Evolutionary conservation across 2,797 vertebrate genomes (phyloP).

Genomic region (Lithobates sylvaticus): DNA sequence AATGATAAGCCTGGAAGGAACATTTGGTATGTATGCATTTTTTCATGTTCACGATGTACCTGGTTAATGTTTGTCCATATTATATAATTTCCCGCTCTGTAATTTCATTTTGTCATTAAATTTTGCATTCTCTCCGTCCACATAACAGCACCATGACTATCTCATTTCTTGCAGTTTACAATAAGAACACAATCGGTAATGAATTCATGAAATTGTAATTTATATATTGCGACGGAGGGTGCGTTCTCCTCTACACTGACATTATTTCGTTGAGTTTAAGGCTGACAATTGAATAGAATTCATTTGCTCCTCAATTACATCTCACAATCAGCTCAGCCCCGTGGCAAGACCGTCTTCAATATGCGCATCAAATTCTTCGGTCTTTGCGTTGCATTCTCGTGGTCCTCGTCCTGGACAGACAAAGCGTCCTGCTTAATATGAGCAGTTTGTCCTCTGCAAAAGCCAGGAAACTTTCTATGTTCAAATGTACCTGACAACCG

Average conservation of each 20-base stretch:
- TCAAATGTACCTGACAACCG: too few species aligned
- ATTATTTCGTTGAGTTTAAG: slow-evolving; percentile 37
- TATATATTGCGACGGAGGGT: slow-evolving; percentile 20
- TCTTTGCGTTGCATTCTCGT: background rate
- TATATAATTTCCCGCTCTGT: background rate
- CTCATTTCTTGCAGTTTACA: slow-evolving; percentile 7
- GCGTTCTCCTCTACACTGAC: slow-evolving; percentile 24
- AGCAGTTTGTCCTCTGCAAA: background rate
- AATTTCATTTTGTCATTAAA: slow-evolving; percentile 12
- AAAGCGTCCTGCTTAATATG: slow-evolving; percentile 32
- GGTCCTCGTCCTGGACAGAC: slow-evolving; percentile 7
- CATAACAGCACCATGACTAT: slow-evolving; percentile 15
- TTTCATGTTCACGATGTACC: background rate
- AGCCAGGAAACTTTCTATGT: too few species aligned
- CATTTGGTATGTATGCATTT: background rate
- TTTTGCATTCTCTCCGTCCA: background rate
- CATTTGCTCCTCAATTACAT: slow-evolving; percentile 50
- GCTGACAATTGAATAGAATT: slow-evolving; percentile 53
- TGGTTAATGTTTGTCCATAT: background rate
- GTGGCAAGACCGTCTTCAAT: slow-evolving; percentile 23
- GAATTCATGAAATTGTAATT: slow-evolving; percentile 52
- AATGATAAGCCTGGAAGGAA: background rate
- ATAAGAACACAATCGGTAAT: slow-evolving; percentile 21
- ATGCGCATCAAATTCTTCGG: slow-evolving; percentile 22
- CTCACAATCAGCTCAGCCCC: slow-evolving; percentile 24